Evolutionary conservation across 2,113 vertebrate species (phyloP), one percentile per base, ranked within the genome.

Genomic region (Cyanocitta stelleri): DNA sequence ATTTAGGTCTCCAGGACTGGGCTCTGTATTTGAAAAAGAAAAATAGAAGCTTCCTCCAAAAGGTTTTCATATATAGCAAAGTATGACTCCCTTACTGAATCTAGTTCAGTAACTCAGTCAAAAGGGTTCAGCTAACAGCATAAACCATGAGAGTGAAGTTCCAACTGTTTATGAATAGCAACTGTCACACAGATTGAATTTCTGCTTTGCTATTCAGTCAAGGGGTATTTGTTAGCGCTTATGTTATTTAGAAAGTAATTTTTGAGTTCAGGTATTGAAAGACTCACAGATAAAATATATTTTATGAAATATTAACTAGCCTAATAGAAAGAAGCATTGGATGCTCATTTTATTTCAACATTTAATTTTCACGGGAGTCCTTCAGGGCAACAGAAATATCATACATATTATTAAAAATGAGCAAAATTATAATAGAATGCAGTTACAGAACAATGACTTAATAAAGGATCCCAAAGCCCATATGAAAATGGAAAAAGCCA

Each of bases 331-430:
- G 35, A 96, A 87, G 63, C 44, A 80, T 73, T 64, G 68, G 29
- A 33, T 79, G 56, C 88, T 94, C 80, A 69, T 95, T 97, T 96
- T 95, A 93, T 94, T 97, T 97, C 96, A 96, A 94, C 66, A 86
- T 94, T 91, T 93, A 92, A 96, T 97, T 98, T 97, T 95, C 89
- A 92, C 51, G n/a, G 62, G 82, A 93, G 75, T 96, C 94, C 95
- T 96, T 95, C 68, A 94, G 93, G 94, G 91, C 87, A 96, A 52
- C 19, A 95, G 55, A 83, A 94, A 94, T 96, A 80, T 48, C 46
- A 73, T 52, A 85, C 76, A 81, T 49, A 89, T 95, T 97, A 93
- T 88, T 97, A 67, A 86, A 92, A 97, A 96, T 90, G 67, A 91
- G 72, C 29, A 44, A 82, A 89, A 92, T 92, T 95, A 80, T 68